These are phyloP conservation scores for Stegodyphus mimosarum DNA, from an alignment of 1,140 invertebrate species.

Conservation along the genomic window DNA sequence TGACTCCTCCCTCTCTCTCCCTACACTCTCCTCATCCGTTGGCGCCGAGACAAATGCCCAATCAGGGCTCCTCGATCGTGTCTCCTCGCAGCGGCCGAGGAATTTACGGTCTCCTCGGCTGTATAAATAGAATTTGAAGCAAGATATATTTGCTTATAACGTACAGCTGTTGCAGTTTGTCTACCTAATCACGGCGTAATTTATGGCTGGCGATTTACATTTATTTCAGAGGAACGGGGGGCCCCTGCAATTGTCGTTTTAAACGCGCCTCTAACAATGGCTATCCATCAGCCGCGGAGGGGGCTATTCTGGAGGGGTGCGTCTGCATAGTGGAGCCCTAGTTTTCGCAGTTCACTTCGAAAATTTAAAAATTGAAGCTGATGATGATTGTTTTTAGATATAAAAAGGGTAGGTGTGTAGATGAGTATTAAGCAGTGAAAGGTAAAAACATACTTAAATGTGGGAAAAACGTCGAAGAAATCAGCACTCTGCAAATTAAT, in stretches of 20 bases:
- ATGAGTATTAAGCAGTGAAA: too few species aligned
- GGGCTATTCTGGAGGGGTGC: slow-evolving; percentile 13
- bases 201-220: slow-evolving; percentile 61
- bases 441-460: too few species aligned
- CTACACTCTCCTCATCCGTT: background rate
- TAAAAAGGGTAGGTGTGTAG: too few species aligned
- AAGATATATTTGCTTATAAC: slow-evolving; percentile 62
- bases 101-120: slow-evolving; percentile 55
- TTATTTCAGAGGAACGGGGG: slow-evolving; percentile 52
- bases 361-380: background rate
- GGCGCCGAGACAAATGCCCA: slow-evolving; percentile 60
- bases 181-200: slow-evolving; percentile 61
- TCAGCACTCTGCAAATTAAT: too few species aligned
- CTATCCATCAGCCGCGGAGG: slow-evolving; percentile 41
- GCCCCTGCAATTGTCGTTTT: slow-evolving; percentile 59
- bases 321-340: slow-evolving; percentile 23
- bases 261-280: slow-evolving; percentile 59
- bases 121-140: slow-evolving; percentile 62
- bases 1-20: slow-evolving; percentile 37
- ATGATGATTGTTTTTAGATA: too few species aligned
- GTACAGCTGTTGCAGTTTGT: slow-evolving; percentile 62
- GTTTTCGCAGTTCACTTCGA: background rate
- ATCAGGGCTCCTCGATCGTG: slow-evolving; percentile 54
- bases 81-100: slow-evolving; percentile 35
- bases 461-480: too few species aligned